A percentile compares a stretch with the other conserved stretches of the same genome.
These are phyloP conservation scores for Hyperoplus immaculatus DNA, from an alignment of 2,797 vertebrate genomes.

Conservation along the genomic window DNA sequence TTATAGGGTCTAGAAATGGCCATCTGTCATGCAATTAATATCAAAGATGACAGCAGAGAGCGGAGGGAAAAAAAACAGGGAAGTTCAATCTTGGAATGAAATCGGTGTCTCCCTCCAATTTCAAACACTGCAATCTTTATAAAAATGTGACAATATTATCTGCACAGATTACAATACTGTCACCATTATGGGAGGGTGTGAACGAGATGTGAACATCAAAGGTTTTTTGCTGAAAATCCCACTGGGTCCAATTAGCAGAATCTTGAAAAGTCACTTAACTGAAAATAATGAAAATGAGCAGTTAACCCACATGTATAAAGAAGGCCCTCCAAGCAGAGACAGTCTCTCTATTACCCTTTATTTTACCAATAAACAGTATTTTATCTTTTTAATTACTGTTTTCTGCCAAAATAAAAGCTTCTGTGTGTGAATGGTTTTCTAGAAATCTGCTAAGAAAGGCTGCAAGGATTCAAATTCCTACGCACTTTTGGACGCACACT, in stretches of 20 bases:
- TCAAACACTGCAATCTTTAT: conserved; percentile 65
- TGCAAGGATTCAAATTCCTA: neutral
- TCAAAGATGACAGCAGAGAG: conserved; percentile 61
- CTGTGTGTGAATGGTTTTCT: neutral
- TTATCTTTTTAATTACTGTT: conserved; percentile 28
- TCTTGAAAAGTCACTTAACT: conserved; percentile 70
- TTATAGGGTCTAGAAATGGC: conserved; percentile 55
- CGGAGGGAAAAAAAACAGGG: neutral
- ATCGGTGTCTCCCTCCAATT: conserved; percentile 42
- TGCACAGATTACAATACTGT: conserved; percentile 69
- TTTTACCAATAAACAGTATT: conserved; percentile 28
- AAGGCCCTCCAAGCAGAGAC: conserved; percentile 35
- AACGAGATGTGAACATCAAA: conserved; percentile 71
- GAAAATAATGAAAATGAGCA: conserved; percentile 69
- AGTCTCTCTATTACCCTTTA: conserved; percentile 22
- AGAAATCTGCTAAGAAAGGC: conserved; percentile 8
- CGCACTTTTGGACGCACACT: neutral
- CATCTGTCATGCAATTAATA: conserved; percentile 60
- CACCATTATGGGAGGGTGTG: conserved; percentile 64
- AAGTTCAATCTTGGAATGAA: conserved; percentile 52
- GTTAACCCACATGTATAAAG: conserved; percentile 69
- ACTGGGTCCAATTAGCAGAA: conserved; percentile 79
- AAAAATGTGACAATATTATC: conserved; percentile 71
- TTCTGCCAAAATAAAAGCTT: conserved; percentile 31
- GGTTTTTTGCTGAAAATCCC: conserved; percentile 68